Base-by-base conservation (phyloP, 2,888 invertebrate genomes). In the Euplexia lucipara region DNA sequence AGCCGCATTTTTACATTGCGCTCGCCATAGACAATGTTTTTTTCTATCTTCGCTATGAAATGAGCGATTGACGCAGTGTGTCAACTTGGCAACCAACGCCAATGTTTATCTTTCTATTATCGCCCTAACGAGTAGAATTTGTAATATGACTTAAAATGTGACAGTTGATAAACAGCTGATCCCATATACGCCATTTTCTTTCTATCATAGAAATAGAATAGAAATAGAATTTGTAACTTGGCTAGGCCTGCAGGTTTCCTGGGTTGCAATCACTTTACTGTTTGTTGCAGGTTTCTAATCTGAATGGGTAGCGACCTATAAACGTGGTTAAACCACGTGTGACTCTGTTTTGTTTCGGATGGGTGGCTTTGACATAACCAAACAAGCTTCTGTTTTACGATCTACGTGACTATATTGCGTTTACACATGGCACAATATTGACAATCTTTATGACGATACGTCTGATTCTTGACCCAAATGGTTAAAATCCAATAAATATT, bases 381-480 rank as follows among this genome's bases (percentile, higher is more conserved):
- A 53, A 49, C 42, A 6, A 32, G 59, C 77, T 53, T 53, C 59
- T 76, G 44, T 48, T 52, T 59, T 26, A 12, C 16, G 5, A 54
- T 8, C 16, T 56, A 37, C 41, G 16, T 56, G 48, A 76, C 41
- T 37, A 16, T 34, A 26, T 52, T 48, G n/a, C 20, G n/a, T 35
- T 45, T 37, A 39, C 37, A 52, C 52, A 70, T 76, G 41, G 8
- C 53, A 47, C 66, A 76, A 74, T 67, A 63, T 78, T 78, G 53
- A 58, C 73, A 14, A 57, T 64, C 26, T 52, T 42, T 18, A 20
- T 34, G n/a, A 56, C 51, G 35, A 41, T 35, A 47, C 52, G 20
- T 35, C 35, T 32, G 37, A 34, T 30, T 67, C 78, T 78, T 78
- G 78, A 78, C 75, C 74, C 47, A 57, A 72, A 75, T 63, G 56